phyloP scores from a whole-genome alignment of 2,888 invertebrate species.

The Dicyrtoma fusca region DNA sequence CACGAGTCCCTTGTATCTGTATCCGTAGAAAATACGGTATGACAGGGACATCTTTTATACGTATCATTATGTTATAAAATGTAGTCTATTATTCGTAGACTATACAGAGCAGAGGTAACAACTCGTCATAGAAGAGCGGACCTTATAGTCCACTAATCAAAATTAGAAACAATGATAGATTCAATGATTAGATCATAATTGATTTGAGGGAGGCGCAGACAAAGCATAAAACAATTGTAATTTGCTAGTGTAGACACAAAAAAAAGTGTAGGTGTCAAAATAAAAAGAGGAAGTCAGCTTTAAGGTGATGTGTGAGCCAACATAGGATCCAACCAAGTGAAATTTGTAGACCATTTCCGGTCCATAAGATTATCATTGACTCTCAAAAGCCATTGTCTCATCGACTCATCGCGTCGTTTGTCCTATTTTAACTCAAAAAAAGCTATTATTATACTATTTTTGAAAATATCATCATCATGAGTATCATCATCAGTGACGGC shows the following conservation, averaged over 20 bases:
- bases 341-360: slow-evolving; percentile 11
- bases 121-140: no score
- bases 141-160: background rate
- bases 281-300: slow-evolving; percentile 12
- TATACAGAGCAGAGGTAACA: no score
- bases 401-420: background rate
- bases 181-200: slow-evolving; percentile 23
- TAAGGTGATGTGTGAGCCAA: slow-evolving; percentile 4
- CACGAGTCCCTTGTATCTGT: no score
- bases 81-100: no score
- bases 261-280: slow-evolving; percentile 6
- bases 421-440: slow-evolving; percentile 1
- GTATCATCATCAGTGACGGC: slow-evolving; percentile 3
- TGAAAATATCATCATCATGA: background rate
- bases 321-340: background rate
- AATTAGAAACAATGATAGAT: slow-evolving; percentile 22
- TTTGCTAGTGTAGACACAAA: background rate
- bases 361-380: slow-evolving; percentile 4
- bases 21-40: no score
- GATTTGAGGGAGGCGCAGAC: slow-evolving; percentile 19
- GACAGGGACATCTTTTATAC: no score
- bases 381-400: background rate
- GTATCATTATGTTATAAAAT: no score
- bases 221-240: slow-evolving; percentile 10
- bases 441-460: slow-evolving; percentile 12